These are phyloP conservation scores for Bostrychus sinensis DNA, from an alignment of 2,113 vertebrate species.

Conservation along the genomic window DNA sequence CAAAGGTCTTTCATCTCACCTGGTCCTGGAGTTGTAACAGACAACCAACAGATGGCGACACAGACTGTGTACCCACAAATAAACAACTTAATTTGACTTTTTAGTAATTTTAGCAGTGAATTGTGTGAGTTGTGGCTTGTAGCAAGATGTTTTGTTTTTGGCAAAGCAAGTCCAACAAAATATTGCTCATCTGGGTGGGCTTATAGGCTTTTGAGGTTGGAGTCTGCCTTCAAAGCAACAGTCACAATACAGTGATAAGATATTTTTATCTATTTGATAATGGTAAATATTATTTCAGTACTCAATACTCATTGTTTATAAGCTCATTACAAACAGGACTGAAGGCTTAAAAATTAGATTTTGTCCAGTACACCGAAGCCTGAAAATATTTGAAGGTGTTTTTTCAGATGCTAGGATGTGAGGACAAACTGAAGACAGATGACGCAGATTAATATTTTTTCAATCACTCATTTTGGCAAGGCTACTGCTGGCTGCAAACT, in stretches of 20 bases:
- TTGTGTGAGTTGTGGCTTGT: background rate
- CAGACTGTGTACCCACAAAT: slow-evolving; percentile 26
- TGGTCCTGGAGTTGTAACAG: slow-evolving; percentile 22
- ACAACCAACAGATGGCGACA: slow-evolving; percentile 63
- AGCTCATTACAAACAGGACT: background rate
- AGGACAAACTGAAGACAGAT: slow-evolving; percentile 4
- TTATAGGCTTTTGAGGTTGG: background rate
- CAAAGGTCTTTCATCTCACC: background rate
- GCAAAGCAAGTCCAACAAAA: background rate
- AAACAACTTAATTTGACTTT: background rate
- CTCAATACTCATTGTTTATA: background rate
- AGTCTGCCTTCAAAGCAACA: background rate
- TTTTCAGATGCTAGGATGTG: slow-evolving; percentile 19
- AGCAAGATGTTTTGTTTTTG: background rate
- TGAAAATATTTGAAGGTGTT: slow-evolving; percentile 2
- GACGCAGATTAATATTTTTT: slow-evolving; percentile 35
- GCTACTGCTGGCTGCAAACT: slow-evolving; percentile 39
- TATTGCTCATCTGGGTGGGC: background rate
- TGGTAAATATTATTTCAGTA: background rate
- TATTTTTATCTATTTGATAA: background rate
- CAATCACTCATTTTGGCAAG: slow-evolving; percentile 13
- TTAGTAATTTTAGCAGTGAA: too few relatives aligned
- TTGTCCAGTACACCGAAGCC: background rate
- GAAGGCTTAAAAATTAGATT: background rate
- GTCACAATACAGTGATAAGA: background rate